phyloP scores from a whole-genome alignment of 1,140 invertebrate species.

The Drosophila arizonae region DNA sequence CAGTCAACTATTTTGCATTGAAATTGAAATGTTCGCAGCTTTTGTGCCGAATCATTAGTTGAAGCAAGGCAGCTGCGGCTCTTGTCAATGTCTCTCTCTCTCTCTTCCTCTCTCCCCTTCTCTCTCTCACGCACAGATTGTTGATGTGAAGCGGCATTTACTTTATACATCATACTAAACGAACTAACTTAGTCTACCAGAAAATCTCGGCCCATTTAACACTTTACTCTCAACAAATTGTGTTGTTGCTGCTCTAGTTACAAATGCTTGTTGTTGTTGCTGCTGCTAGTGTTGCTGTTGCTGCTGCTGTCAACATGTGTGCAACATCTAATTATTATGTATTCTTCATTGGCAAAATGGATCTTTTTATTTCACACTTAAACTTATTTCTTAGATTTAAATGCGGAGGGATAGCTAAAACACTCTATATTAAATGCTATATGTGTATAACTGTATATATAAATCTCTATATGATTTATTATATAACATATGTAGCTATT shows the following conservation, averaged over 20 bases:
- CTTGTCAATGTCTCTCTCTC: neutral
- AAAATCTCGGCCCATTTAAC: neutral
- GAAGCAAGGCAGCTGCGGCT: slow-evolving; percentile 6
- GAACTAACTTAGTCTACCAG: slow-evolving; percentile 5
- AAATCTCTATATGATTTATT: no score
- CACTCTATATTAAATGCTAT: no score
- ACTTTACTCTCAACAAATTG: neutral
- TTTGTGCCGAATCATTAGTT: slow-evolving; percentile 40
- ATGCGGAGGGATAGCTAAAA: no score
- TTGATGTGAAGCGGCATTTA: neutral
- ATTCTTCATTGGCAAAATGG: no score
- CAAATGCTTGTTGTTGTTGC: slow-evolving; percentile 6
- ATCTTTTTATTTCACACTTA: no score
- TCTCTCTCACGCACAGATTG: neutral
- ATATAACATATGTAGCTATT: no score
- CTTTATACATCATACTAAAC: neutral
- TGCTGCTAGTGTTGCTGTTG: neutral
- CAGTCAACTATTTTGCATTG: slow-evolving; percentile 68
- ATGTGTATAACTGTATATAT: no score
- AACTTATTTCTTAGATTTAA: no score
- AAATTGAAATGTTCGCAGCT: slow-evolving; percentile 71
- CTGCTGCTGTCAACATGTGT: no score
- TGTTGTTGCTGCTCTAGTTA: slow-evolving; percentile 6
- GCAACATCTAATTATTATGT: no score
- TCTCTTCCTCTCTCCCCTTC: neutral